A percentile compares a stretch with the other conserved stretches of the same genome.
Conservation (phyloP, 92 coral and sea anemone species). For the Siderastrea siderea region DNA sequence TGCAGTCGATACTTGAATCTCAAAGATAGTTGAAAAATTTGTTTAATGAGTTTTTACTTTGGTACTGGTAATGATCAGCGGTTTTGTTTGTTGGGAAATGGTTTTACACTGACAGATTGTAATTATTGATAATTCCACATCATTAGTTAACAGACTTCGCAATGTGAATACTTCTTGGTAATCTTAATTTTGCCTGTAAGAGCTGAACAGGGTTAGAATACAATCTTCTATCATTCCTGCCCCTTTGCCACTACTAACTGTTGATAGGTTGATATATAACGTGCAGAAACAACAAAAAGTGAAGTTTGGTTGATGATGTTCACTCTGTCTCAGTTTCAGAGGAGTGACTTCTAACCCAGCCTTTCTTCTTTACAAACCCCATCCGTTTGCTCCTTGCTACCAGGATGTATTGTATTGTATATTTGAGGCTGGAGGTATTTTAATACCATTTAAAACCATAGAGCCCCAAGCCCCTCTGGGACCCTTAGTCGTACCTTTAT, state of each 20-base stretch:
- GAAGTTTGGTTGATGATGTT: too few species aligned
- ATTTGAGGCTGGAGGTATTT: neutral
- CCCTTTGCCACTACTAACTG: too few species aligned
- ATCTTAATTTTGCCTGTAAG: neutral
- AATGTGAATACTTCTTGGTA: neutral
- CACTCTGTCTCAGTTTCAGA: neutral
- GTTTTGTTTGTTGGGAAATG: slow-evolving; percentile 29
- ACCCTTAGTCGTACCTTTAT: too few species aligned
- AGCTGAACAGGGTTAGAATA: neutral
- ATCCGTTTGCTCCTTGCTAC: neutral
- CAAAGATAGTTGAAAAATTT: slow-evolving; percentile 8
- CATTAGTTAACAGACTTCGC: neutral
- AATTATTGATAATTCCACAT: neutral
- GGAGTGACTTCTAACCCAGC: neutral
- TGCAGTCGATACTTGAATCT: slow-evolving; percentile 4
- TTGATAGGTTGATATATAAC: too few species aligned
- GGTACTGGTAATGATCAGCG: neutral
- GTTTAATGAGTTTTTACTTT: slow-evolving; percentile 15
- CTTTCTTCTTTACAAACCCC: neutral
- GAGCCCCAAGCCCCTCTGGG: too few species aligned
- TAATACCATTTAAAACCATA: too few species aligned
- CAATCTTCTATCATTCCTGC: too few species aligned
- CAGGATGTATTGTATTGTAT: neutral
- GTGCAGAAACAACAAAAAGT: too few species aligned
- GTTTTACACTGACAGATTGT: slow-evolving; percentile 1